Percentiles rank a stretch among this genome's conserved stretches.
Evolutionary conservation across 2,888 invertebrate genomes (phyloP).

Genomic region (Eilema griseolum): DNA sequence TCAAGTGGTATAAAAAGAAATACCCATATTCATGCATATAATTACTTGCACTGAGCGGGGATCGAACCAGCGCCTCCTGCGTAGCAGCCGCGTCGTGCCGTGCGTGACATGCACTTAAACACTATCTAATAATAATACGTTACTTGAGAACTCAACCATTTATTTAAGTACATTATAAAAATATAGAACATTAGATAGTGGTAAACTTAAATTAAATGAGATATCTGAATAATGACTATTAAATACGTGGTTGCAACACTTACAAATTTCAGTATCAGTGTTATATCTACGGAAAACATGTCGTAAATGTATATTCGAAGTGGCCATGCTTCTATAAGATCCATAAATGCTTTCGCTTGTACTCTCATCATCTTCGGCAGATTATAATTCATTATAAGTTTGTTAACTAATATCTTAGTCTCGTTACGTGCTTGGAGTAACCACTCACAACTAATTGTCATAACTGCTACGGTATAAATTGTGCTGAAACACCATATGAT

Average conservation of each 20-base stretch:
- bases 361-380: constrained; percentile 64
- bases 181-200: too few relatives aligned
- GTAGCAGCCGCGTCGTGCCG: too few relatives aligned
- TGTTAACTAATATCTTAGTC: constrained; percentile 66
- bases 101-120: too few relatives aligned
- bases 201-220: neutral
- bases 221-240: constrained; percentile 29
- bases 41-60: too few relatives aligned
- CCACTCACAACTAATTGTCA: constrained; percentile 65
- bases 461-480: constrained; percentile 56
- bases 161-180: neutral
- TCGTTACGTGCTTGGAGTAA: constrained; percentile 58
- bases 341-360: constrained; percentile 64
- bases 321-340: constrained; percentile 69
- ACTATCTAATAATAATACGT: neutral
- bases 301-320: constrained; percentile 64
- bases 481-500: constrained; percentile 60
- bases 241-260: constrained; percentile 75
- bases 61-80: too few relatives aligned
- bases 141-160: neutral
- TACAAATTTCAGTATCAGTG: constrained; percentile 72
- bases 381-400: constrained; percentile 72
- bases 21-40: too few relatives aligned
- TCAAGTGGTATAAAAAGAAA: too few relatives aligned
- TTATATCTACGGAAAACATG: constrained; percentile 73